Evolutionary conservation across 2,113 vertebrate genomes (phyloP), one percentile per base, ranked within the genome.

Genomic region (Indri indri): DNA sequence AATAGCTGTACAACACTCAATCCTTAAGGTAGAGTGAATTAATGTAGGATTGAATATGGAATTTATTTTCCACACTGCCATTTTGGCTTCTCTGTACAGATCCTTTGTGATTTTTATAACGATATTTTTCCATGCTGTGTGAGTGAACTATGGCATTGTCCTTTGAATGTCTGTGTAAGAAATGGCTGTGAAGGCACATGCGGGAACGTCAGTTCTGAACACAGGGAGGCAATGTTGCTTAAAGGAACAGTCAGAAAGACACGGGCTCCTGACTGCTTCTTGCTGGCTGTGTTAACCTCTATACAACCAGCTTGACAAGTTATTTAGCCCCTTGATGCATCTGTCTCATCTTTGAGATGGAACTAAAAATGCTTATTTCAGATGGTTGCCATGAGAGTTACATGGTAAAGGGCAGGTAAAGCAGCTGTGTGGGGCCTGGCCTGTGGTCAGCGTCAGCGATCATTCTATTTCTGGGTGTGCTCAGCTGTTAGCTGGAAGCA

Each of bases 311-410:
- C 22, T 47, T 70, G 76, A 65, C n/a, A 71, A 54, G 32, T 88
- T 80, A 92, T 30, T 92, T 96, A 88, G 89, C 16, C 14, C 87
- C 45, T 63, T 2, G 3, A 22, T 77, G 25, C 40, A 30, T 92
- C 61, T 82, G n/a, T 85, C 57, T 79, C 34, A 59, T 91, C 63
- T 97, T 95, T 81, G 88, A 96, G 77, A 87, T 74, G 17, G 40
- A 94, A 83, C 73, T 95, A 68, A 92, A 96, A 94, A 61, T 91
- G 57, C 8, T n/a, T 89, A 30, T 89, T 81, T 95, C n/a, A 77
- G 37, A 95, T 91, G 61, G 52, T 73, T 91, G 22, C 37, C 54
- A 18, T 84, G 63, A 88, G 6, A 88, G 16, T 87, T 88, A 59
- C 87, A 47, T 61, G 65, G 76, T 79, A 84, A 84, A 88, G 80